These are phyloP conservation scores for Anguilla megastoma DNA, from an alignment of 2,797 vertebrate genomes.

Conservation along the genomic window DNA sequence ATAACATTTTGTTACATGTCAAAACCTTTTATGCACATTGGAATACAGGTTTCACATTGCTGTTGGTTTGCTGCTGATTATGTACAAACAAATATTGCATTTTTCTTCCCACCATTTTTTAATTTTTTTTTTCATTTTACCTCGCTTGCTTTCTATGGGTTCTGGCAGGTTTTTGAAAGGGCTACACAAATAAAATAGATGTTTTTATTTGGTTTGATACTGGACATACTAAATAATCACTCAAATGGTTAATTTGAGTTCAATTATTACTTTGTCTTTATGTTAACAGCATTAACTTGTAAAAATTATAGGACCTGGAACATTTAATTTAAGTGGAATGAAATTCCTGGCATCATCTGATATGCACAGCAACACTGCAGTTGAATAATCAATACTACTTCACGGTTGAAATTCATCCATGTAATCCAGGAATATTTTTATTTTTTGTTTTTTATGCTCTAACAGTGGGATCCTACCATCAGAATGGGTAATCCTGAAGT, in stretches of 20 bases:
- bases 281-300: background rate
- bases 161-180: too few species aligned
- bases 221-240: too few species aligned
- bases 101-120: too few species aligned
- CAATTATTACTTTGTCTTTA: too few species aligned
- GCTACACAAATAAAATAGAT: too few species aligned
- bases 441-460: background rate
- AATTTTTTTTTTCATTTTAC: too few species aligned
- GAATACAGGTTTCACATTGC: background rate
- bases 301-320: background rate
- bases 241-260: too few species aligned
- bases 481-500: background rate
- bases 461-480: background rate
- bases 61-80: background rate
- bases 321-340: too few species aligned
- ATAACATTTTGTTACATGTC: background rate
- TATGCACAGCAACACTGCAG: background rate
- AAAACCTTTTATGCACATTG: background rate
- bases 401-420: background rate
- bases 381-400: background rate
- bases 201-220: too few species aligned
- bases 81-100: background rate
- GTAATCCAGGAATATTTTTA: background rate
- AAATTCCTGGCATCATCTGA: background rate
- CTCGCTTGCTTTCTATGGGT: too few species aligned